phyloP scores from a whole-genome alignment of 1,140 invertebrate species.

The Cyclargus thomasi region DNA sequence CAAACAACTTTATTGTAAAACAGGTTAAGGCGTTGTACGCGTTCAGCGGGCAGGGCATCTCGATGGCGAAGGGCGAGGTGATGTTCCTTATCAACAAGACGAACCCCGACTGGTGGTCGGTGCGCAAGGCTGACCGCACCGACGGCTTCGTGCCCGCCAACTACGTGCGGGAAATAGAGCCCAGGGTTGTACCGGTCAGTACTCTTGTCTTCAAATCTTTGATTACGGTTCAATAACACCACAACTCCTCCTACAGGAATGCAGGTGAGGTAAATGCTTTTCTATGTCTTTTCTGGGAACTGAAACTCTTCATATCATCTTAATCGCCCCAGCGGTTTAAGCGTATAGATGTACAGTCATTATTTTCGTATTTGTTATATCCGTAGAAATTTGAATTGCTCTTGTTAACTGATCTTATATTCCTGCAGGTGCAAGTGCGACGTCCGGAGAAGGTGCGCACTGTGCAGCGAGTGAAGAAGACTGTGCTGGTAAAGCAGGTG shows the following conservation, averaged over 20 bases:
- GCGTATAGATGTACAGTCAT: neutral
- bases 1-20: neutral
- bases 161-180: conserved; percentile 95
- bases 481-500: conserved; percentile 89
- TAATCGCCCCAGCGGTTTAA: neutral
- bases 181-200: conserved; percentile 82
- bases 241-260: too few relatives aligned
- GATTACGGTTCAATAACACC: too few relatives aligned
- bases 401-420: neutral
- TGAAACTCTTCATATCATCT: too few relatives aligned
- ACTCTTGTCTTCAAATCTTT: too few relatives aligned
- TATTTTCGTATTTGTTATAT: neutral
- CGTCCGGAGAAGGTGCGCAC: conserved; percentile 89
- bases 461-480: conserved; percentile 91
- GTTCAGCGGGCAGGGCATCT: conserved; percentile 95
- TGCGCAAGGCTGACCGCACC: conserved; percentile 90
- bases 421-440: conserved; percentile 84
- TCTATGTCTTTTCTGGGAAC: too few relatives aligned
- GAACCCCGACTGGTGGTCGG: conserved; percentile 99
- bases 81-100: conserved; percentile 96
- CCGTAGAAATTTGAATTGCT: neutral
- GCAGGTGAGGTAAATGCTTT: too few relatives aligned
- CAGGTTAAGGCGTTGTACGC: conserved; percentile 90
- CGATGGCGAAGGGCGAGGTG: conserved; percentile 92
- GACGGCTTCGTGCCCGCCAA: conserved; percentile 99